Evolutionary conservation across 2,113 vertebrate genomes (phyloP), one percentile per base, ranked within the genome.

Genomic region (Antigone vipio): DNA sequence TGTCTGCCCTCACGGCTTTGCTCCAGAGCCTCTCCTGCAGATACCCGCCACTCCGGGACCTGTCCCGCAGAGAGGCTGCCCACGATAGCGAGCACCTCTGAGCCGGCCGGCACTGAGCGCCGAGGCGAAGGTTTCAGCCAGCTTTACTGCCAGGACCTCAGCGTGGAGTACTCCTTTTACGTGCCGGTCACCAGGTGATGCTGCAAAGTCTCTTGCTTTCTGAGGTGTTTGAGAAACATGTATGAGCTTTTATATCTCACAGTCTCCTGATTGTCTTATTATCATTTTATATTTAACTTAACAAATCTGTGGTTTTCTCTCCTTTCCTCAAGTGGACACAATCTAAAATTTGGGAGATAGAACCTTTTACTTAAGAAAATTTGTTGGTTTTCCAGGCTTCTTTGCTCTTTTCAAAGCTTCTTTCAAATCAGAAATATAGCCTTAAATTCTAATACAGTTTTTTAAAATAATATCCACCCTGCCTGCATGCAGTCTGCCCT

Each of bases 31-130:
- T 38, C 40, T 56, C 7, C 52, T 38, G 63, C 27, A 42, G 76
- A 21, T 3, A 11, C 38, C 27, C 1, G 1, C 44, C 12, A 4
- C 59, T 16, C 7, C 3, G 35, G 64, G 76, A 22, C 3, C 7
- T 9, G 9, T 52, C 59, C 56, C 3, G 15, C 74, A 11, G 74
- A 38, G 59, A 15, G 60, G 59, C 10, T 27, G 23, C 49, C 18
- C 5, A 7, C 5, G 44, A 14, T 12, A 14, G 2, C 2, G 40
- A 23, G 62, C 50, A 35, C 32, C 40, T 22, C 26, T 22, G 7
- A n/a, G 23, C 35, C 52, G 30, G 8, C 76, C 1, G 9, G 15
- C 13, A 11, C 38, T 2, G 24, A 66, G 22, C 59, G 7, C 35
- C 2, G 75, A 9, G 35, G 47, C 3, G 1, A 44, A 30, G 24